Percentiles rank a stretch among this genome's conserved stretches.
phyloP scores from a whole-genome alignment of 1,140 invertebrate species.

The Cydia strobilella region DNA sequence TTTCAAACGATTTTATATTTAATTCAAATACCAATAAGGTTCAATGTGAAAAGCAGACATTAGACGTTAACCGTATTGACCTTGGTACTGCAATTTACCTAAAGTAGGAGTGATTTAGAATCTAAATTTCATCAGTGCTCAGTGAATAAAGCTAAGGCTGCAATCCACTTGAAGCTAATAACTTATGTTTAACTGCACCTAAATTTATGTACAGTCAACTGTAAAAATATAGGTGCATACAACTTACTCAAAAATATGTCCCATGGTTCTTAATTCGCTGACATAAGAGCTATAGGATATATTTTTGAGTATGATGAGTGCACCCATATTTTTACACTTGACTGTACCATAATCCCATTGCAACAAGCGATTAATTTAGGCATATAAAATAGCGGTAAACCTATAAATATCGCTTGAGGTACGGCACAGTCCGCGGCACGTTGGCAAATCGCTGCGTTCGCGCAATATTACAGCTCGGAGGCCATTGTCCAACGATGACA shows the following conservation, averaged over 20 bases:
- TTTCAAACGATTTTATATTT: background rate
- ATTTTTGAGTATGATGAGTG: no score
- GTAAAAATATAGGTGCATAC: no score
- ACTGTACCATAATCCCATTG: no score
- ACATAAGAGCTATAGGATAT: no score
- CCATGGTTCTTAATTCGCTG: no score
- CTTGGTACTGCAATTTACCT: background rate
- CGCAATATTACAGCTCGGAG: background rate
- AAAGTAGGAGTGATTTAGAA: slow-evolving; percentile 4
- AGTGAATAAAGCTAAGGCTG: background rate
- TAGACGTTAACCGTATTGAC: background rate
- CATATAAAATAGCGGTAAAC: background rate
- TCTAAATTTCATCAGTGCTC: slow-evolving; percentile 11
- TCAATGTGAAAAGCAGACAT: background rate
- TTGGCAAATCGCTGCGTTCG: background rate
- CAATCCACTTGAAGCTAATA: background rate
- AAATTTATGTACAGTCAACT: no score
- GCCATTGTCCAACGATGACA: background rate
- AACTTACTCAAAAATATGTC: no score
- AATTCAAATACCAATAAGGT: background rate
- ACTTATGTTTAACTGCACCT: background rate
- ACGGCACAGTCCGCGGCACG: background rate
- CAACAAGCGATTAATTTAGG: no score
- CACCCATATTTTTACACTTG: no score
- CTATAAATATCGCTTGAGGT: background rate